Conservation (phyloP, 2,888 invertebrate species). For the Ommatoiulus sabulosus region DNA sequence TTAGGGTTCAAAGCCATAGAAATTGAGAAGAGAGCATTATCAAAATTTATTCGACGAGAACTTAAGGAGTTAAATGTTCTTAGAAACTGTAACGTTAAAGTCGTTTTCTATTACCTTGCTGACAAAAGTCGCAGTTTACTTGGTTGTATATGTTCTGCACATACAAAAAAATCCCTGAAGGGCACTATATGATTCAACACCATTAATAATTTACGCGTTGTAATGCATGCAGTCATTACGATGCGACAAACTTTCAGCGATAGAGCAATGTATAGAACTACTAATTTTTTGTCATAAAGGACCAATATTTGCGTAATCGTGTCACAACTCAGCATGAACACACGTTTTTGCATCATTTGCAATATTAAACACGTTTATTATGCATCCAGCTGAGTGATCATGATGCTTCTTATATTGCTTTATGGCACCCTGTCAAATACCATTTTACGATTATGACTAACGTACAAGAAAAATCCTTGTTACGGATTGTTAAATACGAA, state of each 20-base stretch:
- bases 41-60: neutral
- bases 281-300: neutral
- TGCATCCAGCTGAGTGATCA: slow-evolving; percentile 9
- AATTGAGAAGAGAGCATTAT: neutral
- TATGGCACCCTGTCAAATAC: slow-evolving; percentile 32
- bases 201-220: slow-evolving; percentile 3
- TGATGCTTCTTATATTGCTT: neutral
- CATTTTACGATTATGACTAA: neutral
- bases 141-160: neutral
- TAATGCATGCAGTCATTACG: neutral
- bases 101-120: neutral
- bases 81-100: neutral
- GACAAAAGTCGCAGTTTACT: neutral
- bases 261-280: neutral
- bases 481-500: neutral
- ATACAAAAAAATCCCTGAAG: neutral
- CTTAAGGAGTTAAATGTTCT: neutral
- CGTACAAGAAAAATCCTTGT: neutral
- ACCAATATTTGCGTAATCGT: neutral
- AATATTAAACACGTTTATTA: slow-evolving; percentile 29
- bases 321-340: neutral
- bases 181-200: neutral
- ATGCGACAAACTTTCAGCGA: neutral
- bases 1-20: neutral
- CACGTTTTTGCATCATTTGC: neutral